phyloP scores from a whole-genome alignment of 2,113 vertebrate genomes.

The Speoplatyrhinus poulsoni region DNA sequence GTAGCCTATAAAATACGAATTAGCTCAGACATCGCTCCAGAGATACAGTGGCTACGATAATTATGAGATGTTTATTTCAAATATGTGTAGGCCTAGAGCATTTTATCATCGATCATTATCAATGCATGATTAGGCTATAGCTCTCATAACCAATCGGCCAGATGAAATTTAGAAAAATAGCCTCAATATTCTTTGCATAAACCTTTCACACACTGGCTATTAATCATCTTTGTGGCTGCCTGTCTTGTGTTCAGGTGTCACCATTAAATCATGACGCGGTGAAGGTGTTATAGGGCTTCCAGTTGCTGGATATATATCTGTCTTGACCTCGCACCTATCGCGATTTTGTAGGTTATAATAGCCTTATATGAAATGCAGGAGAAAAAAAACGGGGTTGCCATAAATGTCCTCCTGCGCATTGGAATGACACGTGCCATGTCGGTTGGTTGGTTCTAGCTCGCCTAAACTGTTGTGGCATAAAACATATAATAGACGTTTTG shows the following conservation, averaged over 20 bases:
- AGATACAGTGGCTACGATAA: background rate
- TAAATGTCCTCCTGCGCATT: background rate
- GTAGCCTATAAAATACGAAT: slow-evolving; percentile 24
- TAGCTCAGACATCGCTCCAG: slow-evolving; percentile 17
- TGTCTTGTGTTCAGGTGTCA: slow-evolving; percentile 22
- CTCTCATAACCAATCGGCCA: background rate
- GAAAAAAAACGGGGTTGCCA: background rate
- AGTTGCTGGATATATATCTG: slow-evolving; percentile 11
- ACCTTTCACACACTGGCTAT: too few species aligned
- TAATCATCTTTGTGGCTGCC: background rate
- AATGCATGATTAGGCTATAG: too few species aligned
- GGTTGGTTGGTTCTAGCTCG: background rate
- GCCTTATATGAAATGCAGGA: background rate
- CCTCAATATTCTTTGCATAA: too few species aligned
- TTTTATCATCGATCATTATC: slow-evolving; percentile 1
- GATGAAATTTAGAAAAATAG: background rate
- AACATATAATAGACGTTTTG: background rate
- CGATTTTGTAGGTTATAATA: background rate
- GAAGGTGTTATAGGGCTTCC: background rate
- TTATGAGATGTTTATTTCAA: slow-evolving; percentile 24
- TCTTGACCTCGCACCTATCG: background rate
- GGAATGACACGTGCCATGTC: background rate
- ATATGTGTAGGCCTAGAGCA: background rate
- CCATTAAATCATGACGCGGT: slow-evolving; percentile 11
- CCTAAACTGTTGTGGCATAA: background rate